A percentile compares a stretch with the other conserved stretches of the same genome.
Evolutionary conservation across 2,888 invertebrate species (phyloP).

Genomic region (Monochamus alternatus): DNA sequence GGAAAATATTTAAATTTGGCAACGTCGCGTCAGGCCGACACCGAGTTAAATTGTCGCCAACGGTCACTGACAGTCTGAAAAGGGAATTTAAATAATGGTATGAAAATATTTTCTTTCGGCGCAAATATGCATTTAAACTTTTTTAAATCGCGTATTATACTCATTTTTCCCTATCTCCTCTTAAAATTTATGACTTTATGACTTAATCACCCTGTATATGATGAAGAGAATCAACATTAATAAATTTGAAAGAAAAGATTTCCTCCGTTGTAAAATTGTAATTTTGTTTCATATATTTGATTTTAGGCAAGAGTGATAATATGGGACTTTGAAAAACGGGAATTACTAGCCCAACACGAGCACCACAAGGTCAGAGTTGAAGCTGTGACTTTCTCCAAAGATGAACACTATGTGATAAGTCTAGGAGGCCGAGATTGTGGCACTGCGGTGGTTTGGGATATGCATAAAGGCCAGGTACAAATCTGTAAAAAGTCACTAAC

Average conservation of each 20-base stretch:
- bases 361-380: constrained; percentile 93
- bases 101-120: too few relatives aligned
- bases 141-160: too few relatives aligned
- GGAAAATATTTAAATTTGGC: too few relatives aligned
- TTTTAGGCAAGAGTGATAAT: constrained; percentile 83
- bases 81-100: too few relatives aligned
- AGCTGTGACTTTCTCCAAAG: constrained; percentile 86
- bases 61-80: too few relatives aligned
- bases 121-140: too few relatives aligned
- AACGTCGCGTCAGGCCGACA: too few relatives aligned
- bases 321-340: constrained; percentile 85
- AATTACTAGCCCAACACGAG: constrained; percentile 80
- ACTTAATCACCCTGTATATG: too few relatives aligned
- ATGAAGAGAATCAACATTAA: too few relatives aligned
- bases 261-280: not conserved
- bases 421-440: constrained; percentile 92
- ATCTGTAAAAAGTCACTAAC: not conserved
- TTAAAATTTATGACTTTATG: too few relatives aligned
- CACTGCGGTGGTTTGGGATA: constrained; percentile 89
- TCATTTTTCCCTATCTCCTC: too few relatives aligned
- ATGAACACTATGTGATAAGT: constrained; percentile 83
- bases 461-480: constrained; percentile 70
- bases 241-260: not conserved
- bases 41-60: too few relatives aligned
- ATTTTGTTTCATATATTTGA: constrained; percentile 15